Evolutionary conservation across 2,113 vertebrate species (phyloP).

Genomic region (Clarias gariepinus): DNA sequence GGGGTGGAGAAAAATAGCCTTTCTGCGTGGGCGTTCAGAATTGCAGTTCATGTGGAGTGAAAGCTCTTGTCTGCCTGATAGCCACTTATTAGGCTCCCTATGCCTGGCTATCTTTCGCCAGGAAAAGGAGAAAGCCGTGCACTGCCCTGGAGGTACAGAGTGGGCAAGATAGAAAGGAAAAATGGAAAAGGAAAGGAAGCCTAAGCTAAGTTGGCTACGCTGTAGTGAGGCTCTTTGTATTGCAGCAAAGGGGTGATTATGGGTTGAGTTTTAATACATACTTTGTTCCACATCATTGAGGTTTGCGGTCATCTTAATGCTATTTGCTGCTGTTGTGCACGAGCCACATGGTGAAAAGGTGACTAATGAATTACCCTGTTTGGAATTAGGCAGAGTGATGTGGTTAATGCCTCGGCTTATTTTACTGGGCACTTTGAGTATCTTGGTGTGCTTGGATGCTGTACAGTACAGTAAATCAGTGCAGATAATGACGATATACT

Average conservation of each 20-base stretch:
- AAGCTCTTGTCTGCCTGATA: conserved; percentile 42
- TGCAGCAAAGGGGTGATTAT: conserved; percentile 7
- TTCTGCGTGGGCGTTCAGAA: conserved; percentile 47
- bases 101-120: conserved; percentile 49
- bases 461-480: conserved; percentile 16
- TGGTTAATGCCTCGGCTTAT: conserved; percentile 24
- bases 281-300: conserved; percentile 14
- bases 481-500: not conserved
- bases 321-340: conserved; percentile 9
- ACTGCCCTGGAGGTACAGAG: conserved; percentile 25
- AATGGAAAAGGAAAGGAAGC: conserved; percentile 10
- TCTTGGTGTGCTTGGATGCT: conserved; percentile 12
- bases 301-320: conserved; percentile 3
- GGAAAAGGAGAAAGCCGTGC: conserved; percentile 8
- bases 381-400: conserved; percentile 27
- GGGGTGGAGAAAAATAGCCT: conserved; percentile 42
- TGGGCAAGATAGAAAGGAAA: not conserved
- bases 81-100: conserved; percentile 42
- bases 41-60: conserved; percentile 49
- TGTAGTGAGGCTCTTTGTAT: not conserved
- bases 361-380: conserved; percentile 34
- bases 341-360: conserved; percentile 20
- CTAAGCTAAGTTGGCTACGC: not conserved
- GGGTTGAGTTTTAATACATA: not conserved
- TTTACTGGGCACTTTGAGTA: conserved; percentile 25